Percentiles rank a stretch among this genome's conserved stretches.
These are phyloP conservation scores for Eupleurogrammus muticus DNA, from an alignment of 2,797 vertebrate genomes.

Conservation along the genomic window DNA sequence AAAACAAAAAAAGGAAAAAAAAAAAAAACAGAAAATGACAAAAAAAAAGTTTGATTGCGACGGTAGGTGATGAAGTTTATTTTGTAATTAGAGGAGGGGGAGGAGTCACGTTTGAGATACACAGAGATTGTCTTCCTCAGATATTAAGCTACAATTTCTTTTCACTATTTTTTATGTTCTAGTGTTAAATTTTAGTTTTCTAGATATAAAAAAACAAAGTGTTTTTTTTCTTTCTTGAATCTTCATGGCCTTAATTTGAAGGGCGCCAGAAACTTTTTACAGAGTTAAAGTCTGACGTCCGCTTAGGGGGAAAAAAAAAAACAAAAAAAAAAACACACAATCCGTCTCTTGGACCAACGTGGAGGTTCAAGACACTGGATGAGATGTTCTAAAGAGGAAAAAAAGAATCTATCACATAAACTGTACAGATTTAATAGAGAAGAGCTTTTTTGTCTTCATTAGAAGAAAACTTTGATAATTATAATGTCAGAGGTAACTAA, in stretches of 20 bases:
- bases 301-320: slow-evolving; percentile 68
- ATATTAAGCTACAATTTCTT: slow-evolving; percentile 92
- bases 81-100: slow-evolving; percentile 85
- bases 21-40: slow-evolving; percentile 53
- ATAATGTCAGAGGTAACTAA: slow-evolving; percentile 91
- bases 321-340: slow-evolving; percentile 26
- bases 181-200: slow-evolving; percentile 87
- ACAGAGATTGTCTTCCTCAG: slow-evolving; percentile 94
- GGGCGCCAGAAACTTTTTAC: slow-evolving; percentile 91
- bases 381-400: slow-evolving; percentile 84
- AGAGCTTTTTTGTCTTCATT: slow-evolving; percentile 90
- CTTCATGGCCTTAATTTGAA: slow-evolving; percentile 99
- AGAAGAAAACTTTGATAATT: slow-evolving; percentile 94
- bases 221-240: slow-evolving; percentile 89
- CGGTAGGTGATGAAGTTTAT: slow-evolving; percentile 87
- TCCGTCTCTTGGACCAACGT: slow-evolving; percentile 83
- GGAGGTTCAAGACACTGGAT: slow-evolving; percentile 86
- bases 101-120: slow-evolving; percentile 86
- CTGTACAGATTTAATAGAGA: slow-evolving; percentile 96
- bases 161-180: slow-evolving; percentile 86
- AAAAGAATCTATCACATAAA: slow-evolving; percentile 88
- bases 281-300: slow-evolving; percentile 91
- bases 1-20: slow-evolving; percentile 30
- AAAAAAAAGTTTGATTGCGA: slow-evolving; percentile 85
- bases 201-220: slow-evolving; percentile 89